phyloP scores from a whole-genome alignment of 2,888 invertebrate species.

The Lymantria monacha region DNA sequence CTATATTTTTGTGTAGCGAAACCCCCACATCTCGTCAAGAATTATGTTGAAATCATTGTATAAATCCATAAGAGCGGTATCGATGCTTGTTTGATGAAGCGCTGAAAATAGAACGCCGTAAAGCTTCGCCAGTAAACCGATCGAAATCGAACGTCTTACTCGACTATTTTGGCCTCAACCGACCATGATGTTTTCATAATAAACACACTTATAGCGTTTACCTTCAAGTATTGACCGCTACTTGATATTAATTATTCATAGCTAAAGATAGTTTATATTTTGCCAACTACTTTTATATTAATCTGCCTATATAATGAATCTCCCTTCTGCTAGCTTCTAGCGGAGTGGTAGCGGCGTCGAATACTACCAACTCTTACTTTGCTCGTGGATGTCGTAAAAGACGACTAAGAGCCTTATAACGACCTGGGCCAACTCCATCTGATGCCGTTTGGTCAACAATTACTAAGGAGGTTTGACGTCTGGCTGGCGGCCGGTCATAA shows the following conservation, averaged over 20 bases:
- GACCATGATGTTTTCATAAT: conserved; percentile 55
- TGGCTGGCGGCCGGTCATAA: too few relatives aligned
- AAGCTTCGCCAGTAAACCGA: conserved; percentile 57
- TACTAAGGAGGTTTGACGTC: too few relatives aligned
- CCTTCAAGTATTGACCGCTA: conserved; percentile 49
- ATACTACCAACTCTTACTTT: too few relatives aligned
- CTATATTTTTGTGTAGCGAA: neutral
- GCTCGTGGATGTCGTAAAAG: too few relatives aligned
- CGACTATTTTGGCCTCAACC: conserved; percentile 52
- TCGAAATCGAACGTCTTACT: conserved; percentile 67
- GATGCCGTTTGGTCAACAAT: too few relatives aligned
- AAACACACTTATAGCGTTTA: conserved; percentile 59
- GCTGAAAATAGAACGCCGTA: conserved; percentile 68
- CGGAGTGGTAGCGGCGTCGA: too few relatives aligned
- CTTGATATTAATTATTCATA: conserved; percentile 37
- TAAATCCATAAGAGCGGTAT: conserved; percentile 63
- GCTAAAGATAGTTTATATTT: neutral
- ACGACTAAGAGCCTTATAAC: too few relatives aligned
- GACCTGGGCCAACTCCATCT: too few relatives aligned
- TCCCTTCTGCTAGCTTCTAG: too few relatives aligned
- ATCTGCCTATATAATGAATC: neutral
- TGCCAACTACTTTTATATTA: neutral
- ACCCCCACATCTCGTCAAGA: conserved; percentile 19
- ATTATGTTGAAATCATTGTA: conserved; percentile 55
- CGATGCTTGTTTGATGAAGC: conserved; percentile 57